Base-by-base conservation (phyloP, 2,113 vertebrate species). In the Coreoperca whiteheadi region DNA sequence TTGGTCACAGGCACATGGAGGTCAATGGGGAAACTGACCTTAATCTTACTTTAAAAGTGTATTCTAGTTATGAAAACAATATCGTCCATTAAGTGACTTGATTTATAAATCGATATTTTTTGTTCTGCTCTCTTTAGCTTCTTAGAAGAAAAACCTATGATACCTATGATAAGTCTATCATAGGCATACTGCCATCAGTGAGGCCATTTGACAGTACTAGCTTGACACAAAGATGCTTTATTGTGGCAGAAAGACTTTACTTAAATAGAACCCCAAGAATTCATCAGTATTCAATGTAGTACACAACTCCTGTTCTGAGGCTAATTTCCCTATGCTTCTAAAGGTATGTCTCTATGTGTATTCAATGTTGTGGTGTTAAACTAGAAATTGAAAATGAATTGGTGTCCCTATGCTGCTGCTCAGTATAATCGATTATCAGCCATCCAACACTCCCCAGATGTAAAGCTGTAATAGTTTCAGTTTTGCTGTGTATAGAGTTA, bases 331-430 rank as follows among this genome's bases (percentile, higher is more conserved):
- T n/a, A 1, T 32, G 37, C 69, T 74, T 78, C 78, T 28, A 39
- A 56, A 37, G 39, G 61, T 14, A 51, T 12, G 8, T 41, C 32
- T 70, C 8, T 51, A 0, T 84, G 18, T n/a, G 28, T 46, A 28
- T 28, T 63, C 56, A 46, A 0, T 46, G 46, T 25, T 11, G 16
- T 64, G 16, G 1, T 61, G 46, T 23, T 37, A 61, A 20, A 37
- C 74, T 54, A 65, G 18, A 50, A 70, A 59, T 20, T 54, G 20
- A 83, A 76, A 72, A 54, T 57, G 66, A 75, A 54, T 28, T 46
- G 20, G 30, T 32, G 39, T 53, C 77, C 39, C 11, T 20, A 1
- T 59, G 21, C 41, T 73, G 48, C 50, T 64, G 32, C 51, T 82
- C 23, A 14, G 53, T 64, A 10, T 54, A 70, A 68, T 69, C 50